These are phyloP conservation scores for Yponomeuta evonymella DNA, from an alignment of 2,888 invertebrate species.

Conservation along the genomic window DNA sequence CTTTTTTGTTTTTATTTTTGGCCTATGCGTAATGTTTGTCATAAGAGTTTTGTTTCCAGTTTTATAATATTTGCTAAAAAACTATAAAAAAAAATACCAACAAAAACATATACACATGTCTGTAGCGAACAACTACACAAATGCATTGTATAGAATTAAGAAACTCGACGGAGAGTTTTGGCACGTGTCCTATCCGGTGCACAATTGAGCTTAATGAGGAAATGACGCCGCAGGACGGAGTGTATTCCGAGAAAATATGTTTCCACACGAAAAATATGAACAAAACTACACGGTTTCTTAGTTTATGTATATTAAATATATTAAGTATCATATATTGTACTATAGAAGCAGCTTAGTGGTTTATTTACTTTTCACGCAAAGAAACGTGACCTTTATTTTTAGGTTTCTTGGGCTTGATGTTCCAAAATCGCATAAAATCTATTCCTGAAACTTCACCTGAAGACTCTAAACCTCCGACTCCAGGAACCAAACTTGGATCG, in stretches of 20 bases:
- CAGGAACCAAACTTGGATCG: not conserved
- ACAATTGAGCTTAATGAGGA: conserved; percentile 74
- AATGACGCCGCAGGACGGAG: conserved; percentile 48
- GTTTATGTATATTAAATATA: not conserved
- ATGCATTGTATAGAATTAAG: conserved; percentile 3
- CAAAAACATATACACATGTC: not conserved
- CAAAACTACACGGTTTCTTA: not conserved
- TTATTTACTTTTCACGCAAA: not conserved
- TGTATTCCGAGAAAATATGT: conserved; percentile 21
- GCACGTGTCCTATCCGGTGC: conserved; percentile 72
- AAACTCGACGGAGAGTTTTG: conserved; percentile 40
- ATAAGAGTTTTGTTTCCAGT: too few relatives aligned
- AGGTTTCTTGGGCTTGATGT: not conserved
- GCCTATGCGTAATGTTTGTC: too few relatives aligned
- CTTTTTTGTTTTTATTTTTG: too few relatives aligned
- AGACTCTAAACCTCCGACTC: not conserved
- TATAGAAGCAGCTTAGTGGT: not conserved
- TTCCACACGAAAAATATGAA: conserved; percentile 12
- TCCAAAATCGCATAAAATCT: conserved; percentile 3
- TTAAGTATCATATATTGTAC: too few relatives aligned
- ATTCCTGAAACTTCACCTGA: not conserved
- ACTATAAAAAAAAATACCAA: not conserved
- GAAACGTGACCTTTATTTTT: conserved; percentile 3
- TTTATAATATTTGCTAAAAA: not conserved
- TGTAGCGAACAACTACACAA: not conserved